A percentile compares a stretch with the other conserved stretches of the same genome.
These are phyloP conservation scores for Calameuta pallipes DNA, from an alignment of 2,888 invertebrate species.

Conservation along the genomic window DNA sequence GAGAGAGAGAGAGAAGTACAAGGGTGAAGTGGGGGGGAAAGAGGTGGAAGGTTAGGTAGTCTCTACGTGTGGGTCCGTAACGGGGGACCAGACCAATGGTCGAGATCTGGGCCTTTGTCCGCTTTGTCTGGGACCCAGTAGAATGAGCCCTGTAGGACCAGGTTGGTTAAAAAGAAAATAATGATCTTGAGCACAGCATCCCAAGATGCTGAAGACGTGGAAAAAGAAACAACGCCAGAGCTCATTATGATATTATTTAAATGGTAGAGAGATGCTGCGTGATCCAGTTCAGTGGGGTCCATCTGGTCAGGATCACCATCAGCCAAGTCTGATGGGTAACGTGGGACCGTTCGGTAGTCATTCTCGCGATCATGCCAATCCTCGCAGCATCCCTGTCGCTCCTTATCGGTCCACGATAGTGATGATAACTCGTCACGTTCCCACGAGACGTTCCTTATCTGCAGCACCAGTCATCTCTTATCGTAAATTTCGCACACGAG, in stretches of 20 bases:
- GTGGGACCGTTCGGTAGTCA: conserved; percentile 25
- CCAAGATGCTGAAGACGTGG: not conserved
- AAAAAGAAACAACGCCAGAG: too few species aligned
- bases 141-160: conserved; percentile 25
- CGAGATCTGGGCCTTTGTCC: conserved; percentile 51
- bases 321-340: not conserved
- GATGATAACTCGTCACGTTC: not conserved
- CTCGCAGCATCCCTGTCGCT: not conserved
- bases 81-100: conserved; percentile 6
- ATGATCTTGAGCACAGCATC: not conserved
- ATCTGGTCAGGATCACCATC: not conserved
- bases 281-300: not conserved
- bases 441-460: not conserved
- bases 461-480: not conserved
- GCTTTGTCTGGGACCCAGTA: conserved; percentile 44
- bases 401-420: not conserved
- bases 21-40: not conserved
- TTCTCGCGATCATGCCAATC: conserved; percentile 30
- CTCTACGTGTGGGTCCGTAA: conserved; percentile 4
- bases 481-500: not conserved
- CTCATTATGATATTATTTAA: not conserved
- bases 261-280: not conserved
- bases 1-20: not conserved
- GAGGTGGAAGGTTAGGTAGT: not conserved
- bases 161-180: not conserved